Base-by-base conservation (phyloP, 2,888 invertebrate genomes). In the Odontocolon sp. region DNA sequence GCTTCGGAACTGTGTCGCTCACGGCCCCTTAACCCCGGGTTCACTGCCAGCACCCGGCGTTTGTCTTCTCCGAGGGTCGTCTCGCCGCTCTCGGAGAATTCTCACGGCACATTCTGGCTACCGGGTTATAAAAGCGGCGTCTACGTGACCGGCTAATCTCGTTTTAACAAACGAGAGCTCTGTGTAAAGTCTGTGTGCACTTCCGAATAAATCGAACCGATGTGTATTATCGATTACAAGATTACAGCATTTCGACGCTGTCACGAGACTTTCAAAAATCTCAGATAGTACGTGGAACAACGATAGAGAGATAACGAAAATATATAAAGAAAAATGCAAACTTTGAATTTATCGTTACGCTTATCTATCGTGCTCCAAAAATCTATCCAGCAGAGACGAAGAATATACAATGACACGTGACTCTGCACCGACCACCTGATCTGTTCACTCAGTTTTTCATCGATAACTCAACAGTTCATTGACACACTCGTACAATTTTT, bases 31-130 rank as follows among this genome's bases (percentile, higher is more conserved):
- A 72, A 73, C 67, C 73, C 42, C 64, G 72, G 54, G 50, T 68
- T 76, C 72, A 70, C 38, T 73, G 57, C 66, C 68, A 66, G 72
- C 54, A 68, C 56, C 61, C 56, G 42, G 50, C 54, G 40, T 56
- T 57, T 63, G 45, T 73, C 67, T 63, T 67, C 67, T 28, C 71
- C 47, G 71, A 57, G 71, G 67, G 57, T 77, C 40, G 76, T 74
- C 71, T 75, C 74, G 70, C 45, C 67, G 67, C 64, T 57, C 66
- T 61, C 45, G 54, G 26, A 56, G 59, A 70, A 77, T 80, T 80
- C 76, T 80, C 80, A 80, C 78, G 80, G 75, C 68, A 72, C 70
- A 76, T 78, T 52, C 61, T 76, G 64, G 74, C 78, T 61, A 78
- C 76, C 72, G 78, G 59, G 45, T 54, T 36, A 52, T 40, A 59